These are phyloP conservation scores for Cladorhizidae sp. DNA, from an alignment of 37 sponge, comb jelly and placozoan genomes.

Conservation along the genomic window DNA sequence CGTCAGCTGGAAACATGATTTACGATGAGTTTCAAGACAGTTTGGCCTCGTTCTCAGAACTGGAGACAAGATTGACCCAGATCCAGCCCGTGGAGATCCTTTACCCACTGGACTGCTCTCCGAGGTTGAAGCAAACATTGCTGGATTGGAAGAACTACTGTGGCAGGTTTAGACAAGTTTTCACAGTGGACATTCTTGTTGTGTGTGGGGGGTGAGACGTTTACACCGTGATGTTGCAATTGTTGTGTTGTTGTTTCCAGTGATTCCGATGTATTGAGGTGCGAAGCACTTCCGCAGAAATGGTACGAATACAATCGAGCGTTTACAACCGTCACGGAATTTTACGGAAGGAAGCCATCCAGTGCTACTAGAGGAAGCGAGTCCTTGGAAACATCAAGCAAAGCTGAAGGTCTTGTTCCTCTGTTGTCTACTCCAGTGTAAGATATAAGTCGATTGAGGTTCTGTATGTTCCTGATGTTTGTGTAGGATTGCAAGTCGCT, in stretches of 20 bases:
- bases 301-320: conserved; percentile 63
- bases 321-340: conserved; percentile 47
- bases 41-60: conserved; percentile 19
- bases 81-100: conserved; percentile 54
- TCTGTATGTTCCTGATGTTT: background rate
- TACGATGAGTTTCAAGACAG: conserved; percentile 58
- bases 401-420: conserved; percentile 24
- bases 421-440: background rate
- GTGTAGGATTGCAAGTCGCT: conserved; percentile 35
- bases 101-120: conserved; percentile 15
- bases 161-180: background rate
- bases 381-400: background rate
- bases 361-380: background rate
- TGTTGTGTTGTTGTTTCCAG: background rate
- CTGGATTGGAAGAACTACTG: conserved; percentile 44
- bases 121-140: conserved; percentile 9
- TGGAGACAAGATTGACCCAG: conserved; percentile 41
- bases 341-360: conserved; percentile 13
- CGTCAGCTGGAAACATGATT: conserved; percentile 42
- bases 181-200: background rate
- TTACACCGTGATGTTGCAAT: background rate
- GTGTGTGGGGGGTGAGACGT: too few relatives aligned
- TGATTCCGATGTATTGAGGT: conserved; percentile 14
- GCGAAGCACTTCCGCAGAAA: conserved; percentile 29
- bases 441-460: background rate